Percentiles rank a stretch among this genome's conserved stretches.
Evolutionary conservation across 2,888 invertebrate species (phyloP).

Genomic region (Sabellastarte sp.): DNA sequence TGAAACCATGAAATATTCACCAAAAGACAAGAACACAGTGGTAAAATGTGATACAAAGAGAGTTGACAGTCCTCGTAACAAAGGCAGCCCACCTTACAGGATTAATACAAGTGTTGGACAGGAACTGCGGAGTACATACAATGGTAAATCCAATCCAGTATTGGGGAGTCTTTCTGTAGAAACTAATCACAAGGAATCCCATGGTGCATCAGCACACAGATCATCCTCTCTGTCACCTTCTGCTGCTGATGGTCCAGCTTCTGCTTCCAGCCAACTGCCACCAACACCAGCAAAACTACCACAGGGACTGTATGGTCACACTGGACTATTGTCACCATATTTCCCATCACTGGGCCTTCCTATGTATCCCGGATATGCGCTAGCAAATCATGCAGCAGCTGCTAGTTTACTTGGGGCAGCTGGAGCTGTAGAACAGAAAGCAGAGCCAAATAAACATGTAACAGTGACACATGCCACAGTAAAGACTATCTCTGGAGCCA

Average conservation of each 20-base stretch:
- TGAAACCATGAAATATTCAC: background rate
- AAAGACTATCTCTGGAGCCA: slow-evolving; percentile 88
- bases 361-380: background rate
- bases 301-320: too few species aligned
- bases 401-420: background rate
- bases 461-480: slow-evolving; percentile 82
- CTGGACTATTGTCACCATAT: background rate
- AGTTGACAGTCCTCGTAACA: background rate
- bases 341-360: background rate
- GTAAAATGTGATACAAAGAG: background rate
- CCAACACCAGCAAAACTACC: too few species aligned
- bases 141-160: background rate
- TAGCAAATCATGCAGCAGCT: background rate
- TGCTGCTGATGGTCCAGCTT: background rate
- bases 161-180: background rate
- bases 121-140: background rate
- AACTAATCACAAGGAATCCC: background rate
- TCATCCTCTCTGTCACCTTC: background rate
- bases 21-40: background rate
- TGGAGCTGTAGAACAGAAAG: background rate
- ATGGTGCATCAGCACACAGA: background rate
- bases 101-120: background rate
- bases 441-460: background rate
- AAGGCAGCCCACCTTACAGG: background rate
- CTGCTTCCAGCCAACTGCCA: background rate